Conservation (phyloP, 2,888 invertebrate species). For the Pseudanteris insignis region DNA sequence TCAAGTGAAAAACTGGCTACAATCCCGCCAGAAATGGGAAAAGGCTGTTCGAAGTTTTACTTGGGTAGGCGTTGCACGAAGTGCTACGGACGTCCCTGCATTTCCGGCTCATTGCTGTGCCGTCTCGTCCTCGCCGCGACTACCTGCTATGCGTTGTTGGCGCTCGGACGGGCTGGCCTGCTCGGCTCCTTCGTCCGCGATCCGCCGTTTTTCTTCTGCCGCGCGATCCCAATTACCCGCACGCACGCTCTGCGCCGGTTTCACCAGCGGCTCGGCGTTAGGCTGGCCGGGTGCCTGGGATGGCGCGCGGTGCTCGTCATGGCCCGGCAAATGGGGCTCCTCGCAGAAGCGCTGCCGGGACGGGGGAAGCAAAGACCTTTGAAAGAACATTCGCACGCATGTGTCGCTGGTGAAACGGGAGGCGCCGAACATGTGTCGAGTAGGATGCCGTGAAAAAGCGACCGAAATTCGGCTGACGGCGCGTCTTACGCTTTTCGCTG, state of each 20-base stretch:
- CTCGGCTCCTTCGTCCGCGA: constrained; percentile 1
- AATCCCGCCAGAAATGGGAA: too few species aligned
- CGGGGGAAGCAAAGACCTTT: constrained; percentile 60
- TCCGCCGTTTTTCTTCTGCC: constrained; percentile 35
- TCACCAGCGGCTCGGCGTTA: constrained; percentile 38
- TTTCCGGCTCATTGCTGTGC: constrained; percentile 48
- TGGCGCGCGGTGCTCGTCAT: too few species aligned
- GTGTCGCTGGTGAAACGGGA: constrained; percentile 44
- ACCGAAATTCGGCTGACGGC: too few species aligned
- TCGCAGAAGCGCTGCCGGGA: constrained; percentile 52
- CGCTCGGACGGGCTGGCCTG: background rate
- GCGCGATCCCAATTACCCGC: constrained; percentile 51
- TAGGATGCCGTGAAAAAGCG: too few species aligned
- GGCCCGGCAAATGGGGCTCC: too few species aligned
- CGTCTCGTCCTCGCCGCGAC: constrained; percentile 35
- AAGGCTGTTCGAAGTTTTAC: too few species aligned
- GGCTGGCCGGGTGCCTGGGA: constrained; percentile 51
- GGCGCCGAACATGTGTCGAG: constrained; percentile 43
- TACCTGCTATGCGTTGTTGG: constrained; percentile 21
- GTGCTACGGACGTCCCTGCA: constrained; percentile 36
- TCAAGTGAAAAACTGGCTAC: too few species aligned
- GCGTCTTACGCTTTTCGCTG: too few species aligned
- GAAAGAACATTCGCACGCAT: constrained; percentile 41
- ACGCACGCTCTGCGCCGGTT: constrained; percentile 44
- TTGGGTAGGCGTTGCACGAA: constrained; percentile 37